Evolutionary conservation across 2,888 invertebrate species (phyloP), one percentile per base, ranked within the genome.

Genomic region (Amphimallon solstitiale): DNA sequence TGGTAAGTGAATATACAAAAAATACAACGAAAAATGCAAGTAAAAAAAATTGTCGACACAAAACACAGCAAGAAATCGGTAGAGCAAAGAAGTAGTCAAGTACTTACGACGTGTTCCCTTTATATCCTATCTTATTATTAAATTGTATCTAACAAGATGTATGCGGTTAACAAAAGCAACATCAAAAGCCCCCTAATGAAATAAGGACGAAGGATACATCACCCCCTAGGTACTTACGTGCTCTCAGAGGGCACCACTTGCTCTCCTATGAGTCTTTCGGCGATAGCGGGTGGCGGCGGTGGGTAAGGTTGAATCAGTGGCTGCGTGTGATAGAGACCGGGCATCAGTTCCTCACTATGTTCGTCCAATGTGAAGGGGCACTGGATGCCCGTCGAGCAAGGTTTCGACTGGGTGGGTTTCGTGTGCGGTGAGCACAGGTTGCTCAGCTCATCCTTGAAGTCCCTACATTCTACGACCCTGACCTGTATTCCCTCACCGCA

Each of bases 401-500:
- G 85, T 75, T 92, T 87, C 37, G 90, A 88, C 69, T 88, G 86
- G 64, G 87, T 86, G 0, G 94, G 94, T 76, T 90, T 88, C 64
- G 87, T 84, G 9, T 84, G 81, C 1, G 87, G 86, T 73, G 92
- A 89, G 78, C 95, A 95, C 48, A 87, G 72, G 80, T 86, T 69
- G 83, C 88, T 80, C 46, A 85, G 81, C 69, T 84, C 82, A 72
- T 86, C 87, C 63, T 84, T 81, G 54, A 83, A 81, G 75, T 89
- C 90, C 66, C 90, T 86, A 79, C 97, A 97, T 77, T 92, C 91
- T 56, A 95, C 92, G 35, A 89, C 89, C 14, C 97, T 88, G 19
- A 90, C 90, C 82, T 93, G 93, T 34, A 92, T 85, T 0, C 97
- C 97, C 78, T 89, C 92, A 7, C 95, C 97, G 78, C 97, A 97